Evolutionary conservation across 2,797 vertebrate species (phyloP).

Genomic region (Anas capensis): DNA sequence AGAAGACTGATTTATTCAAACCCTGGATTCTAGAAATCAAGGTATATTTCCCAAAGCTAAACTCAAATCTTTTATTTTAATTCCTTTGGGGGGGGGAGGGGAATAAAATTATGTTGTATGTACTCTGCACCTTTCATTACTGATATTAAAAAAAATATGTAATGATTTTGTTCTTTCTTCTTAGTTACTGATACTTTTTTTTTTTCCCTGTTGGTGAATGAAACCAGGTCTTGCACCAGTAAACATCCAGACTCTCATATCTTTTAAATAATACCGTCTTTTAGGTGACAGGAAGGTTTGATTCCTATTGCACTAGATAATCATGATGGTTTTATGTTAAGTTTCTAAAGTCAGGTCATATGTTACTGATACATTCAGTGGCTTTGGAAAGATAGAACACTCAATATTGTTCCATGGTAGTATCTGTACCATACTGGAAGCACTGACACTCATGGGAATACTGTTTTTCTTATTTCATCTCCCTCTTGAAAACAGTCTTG

Average conservation of each 20-base stretch:
- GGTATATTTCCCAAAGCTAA: constrained; percentile 75
- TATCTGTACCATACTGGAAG: background rate
- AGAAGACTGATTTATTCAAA: constrained; percentile 88
- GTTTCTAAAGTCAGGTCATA: background rate
- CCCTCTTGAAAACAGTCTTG: background rate
- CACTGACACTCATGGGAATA: background rate
- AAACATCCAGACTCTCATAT: background rate
- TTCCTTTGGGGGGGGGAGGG: background rate
- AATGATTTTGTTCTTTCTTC: background rate
- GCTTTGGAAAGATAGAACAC: background rate
- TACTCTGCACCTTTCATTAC: background rate
- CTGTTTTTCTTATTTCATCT: background rate
- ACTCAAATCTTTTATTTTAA: background rate
- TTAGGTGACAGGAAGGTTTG: background rate
- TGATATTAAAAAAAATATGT: background rate
- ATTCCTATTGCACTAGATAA: background rate
- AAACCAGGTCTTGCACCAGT: background rate
- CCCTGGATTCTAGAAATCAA: constrained; percentile 93
- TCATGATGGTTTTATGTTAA: background rate
- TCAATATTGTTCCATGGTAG: background rate
- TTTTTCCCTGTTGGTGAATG: background rate
- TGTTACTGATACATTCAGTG: background rate
- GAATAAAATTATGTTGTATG: too few species aligned
- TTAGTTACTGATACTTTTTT: background rate
- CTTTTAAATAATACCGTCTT: background rate